Evolutionary conservation across 64 coral and sea anemone species (phyloP).

Genomic region (Montipora foliosa): DNA sequence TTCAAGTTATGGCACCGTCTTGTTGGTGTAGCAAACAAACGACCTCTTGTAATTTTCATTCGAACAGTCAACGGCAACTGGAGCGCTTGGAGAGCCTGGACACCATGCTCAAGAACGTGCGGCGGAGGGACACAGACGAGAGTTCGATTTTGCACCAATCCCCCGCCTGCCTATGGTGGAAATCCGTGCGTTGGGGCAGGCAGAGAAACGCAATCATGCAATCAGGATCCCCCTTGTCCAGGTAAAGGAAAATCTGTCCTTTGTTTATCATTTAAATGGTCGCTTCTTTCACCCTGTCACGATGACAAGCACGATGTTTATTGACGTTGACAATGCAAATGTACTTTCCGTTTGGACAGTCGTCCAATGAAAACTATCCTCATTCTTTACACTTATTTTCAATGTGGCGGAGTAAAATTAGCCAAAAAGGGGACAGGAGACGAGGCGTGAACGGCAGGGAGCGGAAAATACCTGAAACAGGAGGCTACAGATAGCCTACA

Average conservation of each 20-base stretch:
- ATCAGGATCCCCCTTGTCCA: conserved; percentile 13
- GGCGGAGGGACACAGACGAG: conserved; percentile 5
- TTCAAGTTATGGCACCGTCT: too few relatives aligned
- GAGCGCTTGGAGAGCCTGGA: conserved; percentile 26
- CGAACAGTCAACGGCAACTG: conserved; percentile 15
- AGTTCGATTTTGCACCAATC: conserved; percentile 13
- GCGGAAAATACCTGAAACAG: too few relatives aligned
- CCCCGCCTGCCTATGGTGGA: conserved; percentile 1
- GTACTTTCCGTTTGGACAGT: too few relatives aligned
- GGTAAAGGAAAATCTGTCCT: background rate
- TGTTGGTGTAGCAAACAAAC: background rate
- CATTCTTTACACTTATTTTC: too few relatives aligned
- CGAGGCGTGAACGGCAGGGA: too few relatives aligned
- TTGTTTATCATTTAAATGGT: background rate
- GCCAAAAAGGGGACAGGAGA: too few relatives aligned
- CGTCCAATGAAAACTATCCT: too few relatives aligned
- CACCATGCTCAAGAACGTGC: conserved; percentile 4
- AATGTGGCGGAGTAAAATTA: too few relatives aligned
- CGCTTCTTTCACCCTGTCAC: background rate
- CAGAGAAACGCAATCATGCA: background rate
- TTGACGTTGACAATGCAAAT: too few relatives aligned
- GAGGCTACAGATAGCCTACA: too few relatives aligned
- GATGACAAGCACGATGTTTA: too few relatives aligned
- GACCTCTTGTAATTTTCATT: background rate
- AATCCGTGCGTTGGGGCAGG: background rate